Percentiles rank a stretch among this genome's conserved stretches.
These are phyloP conservation scores for Platanista minor DNA, from an alignment of 2,113 vertebrate genomes.

Conservation along the genomic window DNA sequence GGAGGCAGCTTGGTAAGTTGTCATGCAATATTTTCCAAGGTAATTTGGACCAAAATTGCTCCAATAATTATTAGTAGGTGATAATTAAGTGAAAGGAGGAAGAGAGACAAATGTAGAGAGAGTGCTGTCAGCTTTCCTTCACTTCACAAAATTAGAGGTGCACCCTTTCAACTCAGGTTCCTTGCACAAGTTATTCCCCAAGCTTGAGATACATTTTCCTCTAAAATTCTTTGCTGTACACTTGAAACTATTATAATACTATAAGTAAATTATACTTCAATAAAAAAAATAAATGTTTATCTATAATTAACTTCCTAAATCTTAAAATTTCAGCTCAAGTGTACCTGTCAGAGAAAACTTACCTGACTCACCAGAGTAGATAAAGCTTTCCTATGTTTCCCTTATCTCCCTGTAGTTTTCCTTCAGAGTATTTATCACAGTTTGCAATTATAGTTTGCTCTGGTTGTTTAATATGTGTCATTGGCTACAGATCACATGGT, in stretches of 20 bases:
- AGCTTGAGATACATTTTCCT: not conserved
- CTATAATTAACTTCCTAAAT: not conserved
- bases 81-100: not conserved
- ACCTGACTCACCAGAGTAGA: not conserved
- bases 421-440: not conserved
- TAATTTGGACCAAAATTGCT: not conserved
- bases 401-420: not conserved
- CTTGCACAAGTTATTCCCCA: not conserved
- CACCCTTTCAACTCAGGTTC: rapidly evolving
- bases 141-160: not conserved
- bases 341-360: not conserved
- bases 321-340: not conserved
- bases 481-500: not conserved
- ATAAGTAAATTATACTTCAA: too few relatives aligned
- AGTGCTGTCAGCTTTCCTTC: not conserved
- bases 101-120: not conserved
- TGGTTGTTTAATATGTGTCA: not conserved
- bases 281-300: too few relatives aligned
- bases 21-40: not conserved
- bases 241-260: too few relatives aligned
- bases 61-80: not conserved
- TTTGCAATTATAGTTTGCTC: not conserved
- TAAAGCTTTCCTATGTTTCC: not conserved
- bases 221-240: not conserved
- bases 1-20: not conserved